These are phyloP conservation scores for Sebastes dallii DNA, from an alignment of 2,797 vertebrate species.

Conservation along the genomic window DNA sequence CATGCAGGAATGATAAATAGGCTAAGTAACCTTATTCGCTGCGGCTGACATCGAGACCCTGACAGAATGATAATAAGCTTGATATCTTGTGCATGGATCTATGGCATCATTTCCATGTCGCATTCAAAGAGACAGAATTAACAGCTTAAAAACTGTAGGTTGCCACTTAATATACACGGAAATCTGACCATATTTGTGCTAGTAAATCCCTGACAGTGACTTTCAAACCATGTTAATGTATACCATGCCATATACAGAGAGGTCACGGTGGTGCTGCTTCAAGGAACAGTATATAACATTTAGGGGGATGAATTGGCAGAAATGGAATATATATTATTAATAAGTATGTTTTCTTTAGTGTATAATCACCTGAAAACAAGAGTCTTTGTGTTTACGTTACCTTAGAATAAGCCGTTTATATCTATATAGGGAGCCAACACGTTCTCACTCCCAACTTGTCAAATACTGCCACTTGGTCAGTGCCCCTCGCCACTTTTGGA, in stretches of 20 bases:
- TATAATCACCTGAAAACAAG: no score
- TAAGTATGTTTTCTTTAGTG: no score
- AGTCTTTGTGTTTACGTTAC: no score
- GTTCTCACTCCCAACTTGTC: no score
- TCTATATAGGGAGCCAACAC: no score
- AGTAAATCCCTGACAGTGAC: neutral
- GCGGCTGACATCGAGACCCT: conserved; percentile 45
- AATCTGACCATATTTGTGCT: neutral
- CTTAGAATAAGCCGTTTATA: no score
- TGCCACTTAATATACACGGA: neutral
- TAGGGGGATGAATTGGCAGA: no score
- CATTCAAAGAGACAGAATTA: neutral
- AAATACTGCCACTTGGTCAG: no score
- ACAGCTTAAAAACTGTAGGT: neutral
- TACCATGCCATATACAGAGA: neutral
- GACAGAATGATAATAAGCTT: conserved; percentile 63
- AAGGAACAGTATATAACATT: fast-evolving
- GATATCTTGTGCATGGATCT: conserved; percentile 24
- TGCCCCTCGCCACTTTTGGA: no score
- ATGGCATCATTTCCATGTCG: conserved; percentile 3
- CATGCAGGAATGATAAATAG: conserved; percentile 65
- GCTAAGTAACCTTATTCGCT: conserved; percentile 58
- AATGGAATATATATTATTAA: no score
- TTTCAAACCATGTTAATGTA: neutral
- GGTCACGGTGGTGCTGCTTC: neutral